Conservation (phyloP, 2,113 vertebrate genomes). For the Clinocottus analis region DNA sequence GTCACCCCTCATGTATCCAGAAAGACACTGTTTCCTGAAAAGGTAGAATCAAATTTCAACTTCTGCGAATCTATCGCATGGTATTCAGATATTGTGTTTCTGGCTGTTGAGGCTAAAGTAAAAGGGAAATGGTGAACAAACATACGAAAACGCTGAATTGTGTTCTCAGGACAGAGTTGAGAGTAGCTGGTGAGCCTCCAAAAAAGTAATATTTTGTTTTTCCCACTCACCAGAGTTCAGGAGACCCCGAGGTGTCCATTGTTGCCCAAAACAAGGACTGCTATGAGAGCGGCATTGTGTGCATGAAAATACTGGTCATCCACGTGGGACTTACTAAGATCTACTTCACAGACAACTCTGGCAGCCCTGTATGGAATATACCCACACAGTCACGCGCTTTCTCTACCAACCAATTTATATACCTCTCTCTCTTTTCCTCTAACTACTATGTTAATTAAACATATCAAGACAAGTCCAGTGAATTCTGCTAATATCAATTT, state of each 20-base stretch:
- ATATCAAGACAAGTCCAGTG: background rate
- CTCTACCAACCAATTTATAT: background rate
- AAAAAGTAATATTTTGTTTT: constrained; percentile 38
- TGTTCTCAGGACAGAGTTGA: constrained; percentile 11
- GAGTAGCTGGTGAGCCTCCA: background rate
- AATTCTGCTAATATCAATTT: background rate
- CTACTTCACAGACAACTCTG: constrained; percentile 91
- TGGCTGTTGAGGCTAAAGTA: background rate
- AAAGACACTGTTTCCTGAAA: constrained; percentile 25
- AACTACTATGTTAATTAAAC: background rate
- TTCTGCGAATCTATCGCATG: constrained; percentile 1
- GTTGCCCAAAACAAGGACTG: constrained; percentile 97
- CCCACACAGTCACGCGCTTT: constrained; percentile 1
- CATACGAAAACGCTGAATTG: background rate
- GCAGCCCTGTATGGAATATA: constrained; percentile 87
- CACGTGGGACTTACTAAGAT: constrained; percentile 92
- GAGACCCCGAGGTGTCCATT: constrained; percentile 90
- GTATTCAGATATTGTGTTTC: background rate
- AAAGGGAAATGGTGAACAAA: background rate
- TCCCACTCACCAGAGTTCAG: constrained; percentile 84
- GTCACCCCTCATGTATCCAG: constrained; percentile 31
- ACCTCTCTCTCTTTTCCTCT: background rate
- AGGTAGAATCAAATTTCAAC: constrained; percentile 7
- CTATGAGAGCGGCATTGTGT: constrained; percentile 97
- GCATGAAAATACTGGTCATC: constrained; percentile 94